Base-by-base conservation (phyloP, 2,888 invertebrate genomes). In the Nemoura dubitans region DNA sequence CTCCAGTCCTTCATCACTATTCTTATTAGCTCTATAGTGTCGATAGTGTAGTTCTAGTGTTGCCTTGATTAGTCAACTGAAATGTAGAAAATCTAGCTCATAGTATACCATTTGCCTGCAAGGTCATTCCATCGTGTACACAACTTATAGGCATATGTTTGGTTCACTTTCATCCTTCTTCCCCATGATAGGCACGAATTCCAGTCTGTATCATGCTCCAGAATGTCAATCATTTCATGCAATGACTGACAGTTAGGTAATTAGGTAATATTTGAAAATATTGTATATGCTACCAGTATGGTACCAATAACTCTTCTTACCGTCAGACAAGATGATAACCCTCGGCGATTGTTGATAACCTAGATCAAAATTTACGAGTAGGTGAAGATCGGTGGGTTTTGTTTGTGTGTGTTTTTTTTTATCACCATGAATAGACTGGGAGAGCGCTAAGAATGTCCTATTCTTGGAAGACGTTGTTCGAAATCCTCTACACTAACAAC, bases 11-110 rank as follows among this genome's bases (percentile, higher is more conserved):
- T 59, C 59, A 21, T 59, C 59, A 59, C 59, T 21, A 59, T 59
- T 59, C 59, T 59, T 59, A 59, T 59, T 16, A 1, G 2, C 59
- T 59, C 59, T 7, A 59, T 59, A 59, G 59, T 59, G 21, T 59
- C 59, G 59, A 59, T 59, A 59, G 59, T 36, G 36, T 21, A 59
- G 36, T 10, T 36, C 3, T 36, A 36, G 59, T 59, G 59, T 59
- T 59, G 59, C 59, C 59, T 59, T 59, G 59, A 59, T 59, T 59
- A 59, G 59, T 59, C 59, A 59, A 59, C 59, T 59, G 36, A 36
- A 59, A 59, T 59, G 16, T 36, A 59, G 14, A 1, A 59, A 59
- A 59, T 59, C 14, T 59, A 59, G 21, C 59, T 59, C 36, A 36
- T 6, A 59, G 21, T 59, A 14, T 21, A 59, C 21, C 59, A 21